Evolutionary conservation across 2,113 vertebrate genomes (phyloP).

Genomic region (Dasypus novemcinctus): DNA sequence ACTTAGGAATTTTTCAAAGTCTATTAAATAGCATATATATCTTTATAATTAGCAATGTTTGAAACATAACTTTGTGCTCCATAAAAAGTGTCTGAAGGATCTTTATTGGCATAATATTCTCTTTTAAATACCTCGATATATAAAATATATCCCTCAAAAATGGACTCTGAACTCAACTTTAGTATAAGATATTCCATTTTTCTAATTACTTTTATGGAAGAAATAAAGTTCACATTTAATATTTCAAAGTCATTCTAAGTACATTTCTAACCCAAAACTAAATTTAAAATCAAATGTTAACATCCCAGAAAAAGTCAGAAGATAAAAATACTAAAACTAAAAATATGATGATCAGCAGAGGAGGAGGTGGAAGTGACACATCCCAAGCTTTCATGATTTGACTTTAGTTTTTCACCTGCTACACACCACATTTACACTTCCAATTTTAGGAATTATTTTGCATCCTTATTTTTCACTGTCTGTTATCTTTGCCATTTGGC

Average conservation of each 20-base stretch:
- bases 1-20: neutral
- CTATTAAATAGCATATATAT: neutral
- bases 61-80: neutral
- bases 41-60: neutral
- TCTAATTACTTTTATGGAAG: slow-evolving; percentile 20
- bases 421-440: slow-evolving; percentile 11
- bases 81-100: neutral
- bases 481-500: slow-evolving; percentile 27
- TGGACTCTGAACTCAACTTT: neutral
- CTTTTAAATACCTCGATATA: neutral
- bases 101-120: neutral
- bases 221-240: slow-evolving; percentile 15
- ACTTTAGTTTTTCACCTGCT: slow-evolving; percentile 55
- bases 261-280: slow-evolving; percentile 42
- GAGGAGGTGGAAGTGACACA: slow-evolving; percentile 39
- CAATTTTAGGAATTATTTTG: slow-evolving; percentile 49
- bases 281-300: slow-evolving; percentile 60
- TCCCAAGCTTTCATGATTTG: neutral
- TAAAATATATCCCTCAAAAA: neutral
- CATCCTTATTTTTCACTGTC: neutral
- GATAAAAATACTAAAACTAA: slow-evolving; percentile 72
- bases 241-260: slow-evolving; percentile 39
- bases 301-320: slow-evolving; percentile 55
- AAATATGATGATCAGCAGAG: slow-evolving; percentile 55
- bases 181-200: neutral